Percentiles rank a stretch among this genome's conserved stretches.
Evolutionary conservation across 2,888 invertebrate genomes (phyloP).

Genomic region (Oscheius sp.): DNA sequence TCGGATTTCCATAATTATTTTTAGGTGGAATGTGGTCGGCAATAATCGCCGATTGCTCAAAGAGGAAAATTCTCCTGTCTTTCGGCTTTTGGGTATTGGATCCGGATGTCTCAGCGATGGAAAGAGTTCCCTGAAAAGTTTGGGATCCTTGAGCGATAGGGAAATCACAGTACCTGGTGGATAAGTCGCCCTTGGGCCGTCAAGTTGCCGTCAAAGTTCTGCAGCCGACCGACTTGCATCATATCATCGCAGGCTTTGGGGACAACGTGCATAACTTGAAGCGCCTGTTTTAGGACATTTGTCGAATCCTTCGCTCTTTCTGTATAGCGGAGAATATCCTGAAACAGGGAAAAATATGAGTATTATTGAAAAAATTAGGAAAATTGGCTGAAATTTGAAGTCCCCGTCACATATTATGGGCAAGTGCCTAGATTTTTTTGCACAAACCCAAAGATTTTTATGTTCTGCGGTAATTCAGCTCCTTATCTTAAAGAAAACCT

Average conservation of each 20-base stretch:
- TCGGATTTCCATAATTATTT: conserved; percentile 88
- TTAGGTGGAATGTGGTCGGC: conserved; percentile 88
- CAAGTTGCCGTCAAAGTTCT: conserved; percentile 96
- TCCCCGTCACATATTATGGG: too few relatives aligned
- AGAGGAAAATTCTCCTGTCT: conserved; percentile 94
- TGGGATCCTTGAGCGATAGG: neutral
- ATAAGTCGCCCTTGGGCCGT: conserved; percentile 94
- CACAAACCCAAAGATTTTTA: too few relatives aligned
- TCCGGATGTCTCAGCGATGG: conserved; percentile 74
- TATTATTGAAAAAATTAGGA: conserved; percentile 81
- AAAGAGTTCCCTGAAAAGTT: conserved; percentile 74
- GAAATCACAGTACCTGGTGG: conserved; percentile 79
- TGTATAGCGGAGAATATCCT: conserved; percentile 89
- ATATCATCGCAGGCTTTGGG: conserved; percentile 98
- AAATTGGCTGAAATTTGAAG: neutral
- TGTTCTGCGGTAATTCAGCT: too few relatives aligned
- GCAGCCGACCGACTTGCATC: conserved; percentile 93
- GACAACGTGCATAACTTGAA: conserved; percentile 84
- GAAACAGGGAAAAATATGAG: too few relatives aligned
- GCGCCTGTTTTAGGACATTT: conserved; percentile 85
- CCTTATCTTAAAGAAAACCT: too few relatives aligned
- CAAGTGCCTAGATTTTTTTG: too few relatives aligned
- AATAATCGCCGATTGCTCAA: conserved; percentile 96
- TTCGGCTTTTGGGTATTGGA: conserved; percentile 79
- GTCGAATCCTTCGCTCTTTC: conserved; percentile 87